These are phyloP conservation scores for Notechis scutatus DNA, from an alignment of 2,113 vertebrate species.

Conservation along the genomic window DNA sequence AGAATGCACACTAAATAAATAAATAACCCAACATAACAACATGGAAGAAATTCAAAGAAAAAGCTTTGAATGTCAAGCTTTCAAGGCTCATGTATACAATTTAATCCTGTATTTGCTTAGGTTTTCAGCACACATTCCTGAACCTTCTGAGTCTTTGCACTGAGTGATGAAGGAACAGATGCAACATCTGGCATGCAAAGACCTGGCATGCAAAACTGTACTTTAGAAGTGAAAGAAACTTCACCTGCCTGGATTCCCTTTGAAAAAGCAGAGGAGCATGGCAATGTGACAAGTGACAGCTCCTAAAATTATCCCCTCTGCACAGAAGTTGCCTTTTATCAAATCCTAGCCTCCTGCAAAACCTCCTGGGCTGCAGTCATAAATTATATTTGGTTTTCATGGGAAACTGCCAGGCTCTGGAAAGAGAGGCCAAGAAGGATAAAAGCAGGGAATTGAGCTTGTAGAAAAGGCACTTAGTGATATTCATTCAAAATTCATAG, in stretches of 20 bases:
- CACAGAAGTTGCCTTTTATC: constrained; percentile 6
- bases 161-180: neutral
- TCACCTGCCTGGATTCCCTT: neutral
- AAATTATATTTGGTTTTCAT: constrained; percentile 33
- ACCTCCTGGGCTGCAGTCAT: neutral
- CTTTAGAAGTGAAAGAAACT: neutral
- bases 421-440: constrained; percentile 35
- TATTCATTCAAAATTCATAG: constrained; percentile 65
- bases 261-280: neutral
- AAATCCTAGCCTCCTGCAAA: neutral
- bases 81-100: neutral
- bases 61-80: neutral
- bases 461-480: constrained; percentile 44
- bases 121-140: neutral
- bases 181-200: neutral
- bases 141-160: neutral
- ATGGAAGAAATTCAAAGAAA: neutral
- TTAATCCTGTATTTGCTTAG: neutral
- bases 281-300: neutral
- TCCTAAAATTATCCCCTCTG: constrained; percentile 8
- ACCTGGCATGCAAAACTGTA: neutral
- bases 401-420: constrained; percentile 8
- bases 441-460: constrained; percentile 33
- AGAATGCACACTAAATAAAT: neutral
- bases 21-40: neutral